Base-by-base conservation (phyloP, 2,113 vertebrate genomes). In the Epinephelus fuscoguttatus region DNA sequence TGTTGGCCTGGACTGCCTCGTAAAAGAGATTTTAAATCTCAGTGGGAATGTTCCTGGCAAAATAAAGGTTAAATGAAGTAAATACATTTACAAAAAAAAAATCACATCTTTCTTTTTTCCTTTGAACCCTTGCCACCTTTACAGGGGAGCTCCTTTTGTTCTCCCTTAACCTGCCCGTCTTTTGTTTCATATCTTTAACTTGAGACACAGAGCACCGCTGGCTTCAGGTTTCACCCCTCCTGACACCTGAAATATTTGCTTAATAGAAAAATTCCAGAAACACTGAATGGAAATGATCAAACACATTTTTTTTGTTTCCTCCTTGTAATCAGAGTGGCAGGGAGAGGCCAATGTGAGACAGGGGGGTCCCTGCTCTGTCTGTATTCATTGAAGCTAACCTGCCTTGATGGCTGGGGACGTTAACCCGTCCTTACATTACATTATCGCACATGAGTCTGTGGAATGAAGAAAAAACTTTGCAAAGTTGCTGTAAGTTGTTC, bases 251-350 rank as follows among this genome's bases (percentile, higher is more conserved):
- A 85, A 89, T 86, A 84, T 77, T 73, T 67, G 18, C 67, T 77
- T 77, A 84, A 79, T 68, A 52, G 72, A 85, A 89, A 83, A 88
- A 86, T 80, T 45, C 64, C 19, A 13, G 4, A 68, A 85, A 85
- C 49, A 52, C 69, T 69, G 71, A 64, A 80, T 50, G n/a, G 53
- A 57, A 85, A 82, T 25, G 19, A 88, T 82, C n/a, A 45, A 66
- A 80, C 47, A 49, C 55, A 49, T 68, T 27, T 71, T 23, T 18
- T 57, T 30, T 40, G 14, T 49, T 57, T 50, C 25, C 47, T 57
- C 17, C 13, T 21, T 37, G 10, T 75, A 82, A 84, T 87, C 63
- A 83, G 42, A 70, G 18, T 56, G 64, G 27, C 76, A 87, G 19
- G 23, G 17, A 80, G 33, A 75, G 33, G 57, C 25, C 56, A 79